Conservation (phyloP, 2,113 vertebrate species). For the Chionomys nivalis region DNA sequence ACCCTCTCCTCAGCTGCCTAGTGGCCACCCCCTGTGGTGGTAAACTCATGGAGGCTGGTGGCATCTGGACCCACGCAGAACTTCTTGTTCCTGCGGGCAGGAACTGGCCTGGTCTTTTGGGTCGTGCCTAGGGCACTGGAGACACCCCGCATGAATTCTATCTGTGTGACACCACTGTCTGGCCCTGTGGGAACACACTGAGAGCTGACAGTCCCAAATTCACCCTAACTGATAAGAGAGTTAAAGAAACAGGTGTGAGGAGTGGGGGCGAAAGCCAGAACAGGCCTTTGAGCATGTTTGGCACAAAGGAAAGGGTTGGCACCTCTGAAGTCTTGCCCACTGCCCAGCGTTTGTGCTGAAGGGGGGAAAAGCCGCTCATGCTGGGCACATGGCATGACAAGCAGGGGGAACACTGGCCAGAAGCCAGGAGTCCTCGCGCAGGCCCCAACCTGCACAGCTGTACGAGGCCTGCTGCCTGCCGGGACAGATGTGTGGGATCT, state of each 20-base stretch:
- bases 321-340: not conserved
- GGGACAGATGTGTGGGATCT: not conserved
- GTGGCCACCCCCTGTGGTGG: too few species aligned
- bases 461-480: not conserved
- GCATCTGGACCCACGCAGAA: not conserved
- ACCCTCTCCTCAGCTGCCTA: not conserved
- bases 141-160: not conserved
- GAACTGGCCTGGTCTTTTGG: not conserved
- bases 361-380: fast-evolving
- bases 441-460: not conserved
- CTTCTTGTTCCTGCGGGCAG: not conserved
- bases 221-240: not conserved
- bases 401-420: too few species aligned
- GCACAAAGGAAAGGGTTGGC: too few species aligned
- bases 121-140: not conserved
- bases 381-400: not conserved
- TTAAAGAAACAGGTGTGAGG: not conserved
- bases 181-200: not conserved
- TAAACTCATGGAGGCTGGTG: not conserved
- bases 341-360: not conserved
- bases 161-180: not conserved
- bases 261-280: too few species aligned
- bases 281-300: not conserved
- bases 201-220: not conserved
- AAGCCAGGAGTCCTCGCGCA: not conserved